Evolutionary conservation across 92 coral and sea anemone genomes (phyloP), one percentile per base, ranked within the genome.

Genomic region (Diadumene lineata): DNA sequence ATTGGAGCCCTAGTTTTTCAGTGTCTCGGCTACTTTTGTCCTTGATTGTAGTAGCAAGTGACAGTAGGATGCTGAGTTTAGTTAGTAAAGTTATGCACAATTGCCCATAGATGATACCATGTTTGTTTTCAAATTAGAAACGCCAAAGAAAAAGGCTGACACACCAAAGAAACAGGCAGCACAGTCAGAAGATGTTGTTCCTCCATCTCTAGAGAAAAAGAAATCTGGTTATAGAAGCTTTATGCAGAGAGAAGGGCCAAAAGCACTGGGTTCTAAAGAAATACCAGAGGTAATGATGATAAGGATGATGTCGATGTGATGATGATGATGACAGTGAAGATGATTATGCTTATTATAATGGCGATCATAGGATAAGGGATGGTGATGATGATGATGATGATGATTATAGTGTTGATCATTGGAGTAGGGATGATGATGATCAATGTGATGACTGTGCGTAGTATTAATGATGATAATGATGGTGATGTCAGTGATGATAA

Each of bases 201-300:
- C 98, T 21, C 76, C 98, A 6, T 93, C 98, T 23, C 76, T 93
- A 34, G 98, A 93, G 65, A 88, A 87, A 79, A 88, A 81, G 76
- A 85, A 79, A 26, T 91, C 98, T 3, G 76, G 87, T 8, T 93
- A 88, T 46, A 81, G 85, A 21, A 91, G 85, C 75, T 94, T 88
- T 66, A 88, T 94, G 98, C 70, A 80, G 73, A 69, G 98, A 43
- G 97, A 87, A 69, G 97, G 97, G 11, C 98, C 98, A 0, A 61
- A 78, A 27, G 92, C 94, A 0, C 60, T 94, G 27, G 98, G 98
- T 23, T 78, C 98, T 9, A 94, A 89, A 74, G 81, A 83, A 15
- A 86, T 94, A 51, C 98, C 97, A 0, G 86, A 88, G 98, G 98
- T 88, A 21, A 60, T 38, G 48, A 38, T 38, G 48, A 38, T 38